Evolutionary conservation across 2,888 invertebrate species (phyloP), one percentile per base, ranked within the genome.

Genomic region (Ommatoiulus sabulosus): DNA sequence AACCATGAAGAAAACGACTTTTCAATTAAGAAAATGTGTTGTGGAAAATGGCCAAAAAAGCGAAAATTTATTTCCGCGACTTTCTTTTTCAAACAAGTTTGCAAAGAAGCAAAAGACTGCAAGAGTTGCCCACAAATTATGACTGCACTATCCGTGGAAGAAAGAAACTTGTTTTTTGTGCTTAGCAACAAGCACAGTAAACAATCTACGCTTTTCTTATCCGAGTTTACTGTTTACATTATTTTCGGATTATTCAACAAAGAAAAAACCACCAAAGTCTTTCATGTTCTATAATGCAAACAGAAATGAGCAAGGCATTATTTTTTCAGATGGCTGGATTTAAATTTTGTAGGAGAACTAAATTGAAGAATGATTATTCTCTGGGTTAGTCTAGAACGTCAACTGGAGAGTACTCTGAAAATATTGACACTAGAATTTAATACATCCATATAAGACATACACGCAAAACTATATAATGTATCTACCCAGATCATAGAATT

Each of bases 11-110:
- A 63, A 63, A 20, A 63, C 72, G 72, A 24, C 72, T 72, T 72
- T 72, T 72, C 72, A 72, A 72, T 72, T 72, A 72, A 72, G 24
- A 72, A 72, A n/a, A 72, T 72, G 72, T 72, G 72, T 72, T 72
- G 3, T 8, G n/a, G 20, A 72, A 72, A 72, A 72, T 72, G 10
- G 10, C 24, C 10, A 24, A 10, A 24, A 72, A 72, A 52, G 15
- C 4, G 52, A 10, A 72, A 72, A 72, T 72, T 72, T 72, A 72
- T 72, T 72, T 72, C 2, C 72, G 24, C 72, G 52, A 24, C 24
- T 20, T 72, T 72, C 17, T 72, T n/a, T n/a, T 24, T 24, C 72
- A 20, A 10, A 5, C 7, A 20, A 72, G 24, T 7, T 5, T 7
- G 24, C 72, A 24, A 20, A 52, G 15, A 52, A 52, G 15, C 17